Percentiles rank a stretch among this genome's conserved stretches.
These are phyloP conservation scores for Scatophagus argus DNA, from an alignment of 2,113 vertebrate genomes.

Conservation along the genomic window DNA sequence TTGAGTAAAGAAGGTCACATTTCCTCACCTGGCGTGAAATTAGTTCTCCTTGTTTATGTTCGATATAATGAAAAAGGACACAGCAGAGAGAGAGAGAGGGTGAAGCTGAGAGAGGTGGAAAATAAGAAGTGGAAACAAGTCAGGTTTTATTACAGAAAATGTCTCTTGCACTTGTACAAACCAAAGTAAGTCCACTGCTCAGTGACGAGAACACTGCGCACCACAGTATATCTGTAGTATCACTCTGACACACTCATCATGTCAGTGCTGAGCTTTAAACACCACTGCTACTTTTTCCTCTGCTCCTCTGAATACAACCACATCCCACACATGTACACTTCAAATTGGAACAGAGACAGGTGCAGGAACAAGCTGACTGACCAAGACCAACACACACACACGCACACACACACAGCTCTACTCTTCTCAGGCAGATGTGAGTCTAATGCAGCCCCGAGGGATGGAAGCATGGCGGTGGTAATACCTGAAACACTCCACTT, in stretches of 20 bases:
- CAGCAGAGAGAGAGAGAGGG: slow-evolving; percentile 4
- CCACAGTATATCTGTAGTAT: slow-evolving; percentile 47
- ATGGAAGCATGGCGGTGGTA: slow-evolving; percentile 37
- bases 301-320: slow-evolving; percentile 45
- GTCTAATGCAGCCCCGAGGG: slow-evolving; percentile 46
- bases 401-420: slow-evolving; percentile 21
- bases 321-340: slow-evolving; percentile 66
- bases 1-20: slow-evolving; percentile 53
- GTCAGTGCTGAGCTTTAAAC: slow-evolving; percentile 62
- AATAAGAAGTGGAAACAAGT: slow-evolving; percentile 38
- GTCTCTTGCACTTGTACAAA: slow-evolving; percentile 47
- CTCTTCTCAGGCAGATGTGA: slow-evolving; percentile 37
- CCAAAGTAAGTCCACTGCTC: slow-evolving; percentile 43
- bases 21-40: slow-evolving; percentile 62
- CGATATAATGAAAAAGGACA: slow-evolving; percentile 57
- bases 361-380: slow-evolving; percentile 63
- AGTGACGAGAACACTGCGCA: slow-evolving; percentile 31
- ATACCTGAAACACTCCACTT: slow-evolving; percentile 75
- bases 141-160: slow-evolving; percentile 49
- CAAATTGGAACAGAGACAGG: slow-evolving; percentile 61
- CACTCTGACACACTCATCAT: slow-evolving; percentile 65
- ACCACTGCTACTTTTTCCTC: slow-evolving; percentile 31
- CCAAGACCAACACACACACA: slow-evolving; percentile 28
- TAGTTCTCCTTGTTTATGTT: slow-evolving; percentile 61
- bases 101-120: slow-evolving; percentile 19